phyloP scores from a whole-genome alignment of 2,797 vertebrate genomes.

The Centropyge bicolor region DNA sequence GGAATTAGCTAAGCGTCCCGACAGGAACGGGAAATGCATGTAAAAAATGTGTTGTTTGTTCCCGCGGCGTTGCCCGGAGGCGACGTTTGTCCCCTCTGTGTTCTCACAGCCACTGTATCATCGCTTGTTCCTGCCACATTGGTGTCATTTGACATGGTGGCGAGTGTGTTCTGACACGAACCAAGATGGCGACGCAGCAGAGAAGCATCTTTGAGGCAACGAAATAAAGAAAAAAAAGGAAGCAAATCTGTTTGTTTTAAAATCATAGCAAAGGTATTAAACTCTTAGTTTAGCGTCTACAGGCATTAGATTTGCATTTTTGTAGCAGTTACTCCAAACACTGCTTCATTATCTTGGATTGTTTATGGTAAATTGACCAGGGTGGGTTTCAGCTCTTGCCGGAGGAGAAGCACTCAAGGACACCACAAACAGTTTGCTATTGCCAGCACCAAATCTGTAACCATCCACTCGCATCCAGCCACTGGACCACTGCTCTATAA shows the following conservation, averaged over 20 bases:
- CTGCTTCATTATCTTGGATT: not conserved
- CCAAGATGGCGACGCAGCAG: conserved; percentile 12
- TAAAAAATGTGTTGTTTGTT: conserved; percentile 45
- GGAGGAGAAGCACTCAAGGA: conserved; percentile 19
- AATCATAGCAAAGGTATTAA: not conserved
- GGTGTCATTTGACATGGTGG: conserved; percentile 18
- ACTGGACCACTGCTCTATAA: conserved; percentile 27
- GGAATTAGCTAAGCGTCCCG: conserved; percentile 28
- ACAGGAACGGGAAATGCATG: conserved; percentile 23
- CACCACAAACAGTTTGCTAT: conserved; percentile 5
- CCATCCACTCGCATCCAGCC: conserved; percentile 12
- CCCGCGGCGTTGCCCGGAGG: conserved; percentile 37
- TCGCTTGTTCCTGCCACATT: conserved; percentile 42
- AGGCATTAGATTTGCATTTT: not conserved
- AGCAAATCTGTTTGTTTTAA: not conserved
- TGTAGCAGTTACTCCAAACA: not conserved
- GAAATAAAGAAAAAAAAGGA: not conserved
- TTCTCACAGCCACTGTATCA: conserved; percentile 42
- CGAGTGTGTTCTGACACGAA: conserved; percentile 22
- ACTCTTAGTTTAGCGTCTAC: not conserved
- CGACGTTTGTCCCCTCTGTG: conserved; percentile 46
- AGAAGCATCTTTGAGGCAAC: not conserved
- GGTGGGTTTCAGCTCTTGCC: not conserved
- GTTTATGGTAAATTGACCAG: not conserved
- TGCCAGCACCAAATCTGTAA: conserved; percentile 26